Conservation (phyloP, 2,113 vertebrate genomes). For the Sigmodon hispidus region DNA sequence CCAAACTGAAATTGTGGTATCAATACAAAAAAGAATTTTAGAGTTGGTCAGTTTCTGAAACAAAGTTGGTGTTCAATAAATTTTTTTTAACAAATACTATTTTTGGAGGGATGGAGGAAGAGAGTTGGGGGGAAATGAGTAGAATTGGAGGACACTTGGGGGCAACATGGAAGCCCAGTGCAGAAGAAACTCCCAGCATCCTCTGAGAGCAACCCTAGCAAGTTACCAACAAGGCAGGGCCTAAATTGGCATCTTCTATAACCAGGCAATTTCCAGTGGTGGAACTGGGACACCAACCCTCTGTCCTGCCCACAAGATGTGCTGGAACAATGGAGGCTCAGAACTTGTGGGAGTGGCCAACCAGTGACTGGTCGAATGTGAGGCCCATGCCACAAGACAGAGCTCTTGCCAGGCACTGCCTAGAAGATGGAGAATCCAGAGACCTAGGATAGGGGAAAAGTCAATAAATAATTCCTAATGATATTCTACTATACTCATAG, state of each 20-base stretch:
- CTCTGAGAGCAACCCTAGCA: not conserved
- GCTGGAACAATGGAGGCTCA: not conserved
- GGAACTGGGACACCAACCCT: not conserved
- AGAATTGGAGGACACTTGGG: not conserved
- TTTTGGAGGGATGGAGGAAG: not conserved
- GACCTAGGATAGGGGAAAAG: not conserved
- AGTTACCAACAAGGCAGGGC: too few relatives aligned
- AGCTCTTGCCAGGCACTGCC: not conserved
- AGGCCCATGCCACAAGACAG: not conserved
- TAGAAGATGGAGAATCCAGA: not conserved
- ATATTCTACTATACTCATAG: not conserved
- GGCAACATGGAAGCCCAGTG: not conserved
- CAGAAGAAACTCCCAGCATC: not conserved
- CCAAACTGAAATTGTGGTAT: not conserved
- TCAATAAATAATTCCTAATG: not conserved
- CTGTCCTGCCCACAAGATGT: not conserved
- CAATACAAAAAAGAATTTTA: not conserved
- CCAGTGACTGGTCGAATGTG: not conserved
- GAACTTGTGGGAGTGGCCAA: not conserved
- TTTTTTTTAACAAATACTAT: not conserved
- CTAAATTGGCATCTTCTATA: not conserved
- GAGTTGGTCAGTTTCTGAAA: not conserved
- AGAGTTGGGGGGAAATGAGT: not conserved
- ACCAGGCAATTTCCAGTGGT: not conserved
- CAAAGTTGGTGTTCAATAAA: not conserved